Percentiles rank a stretch among this genome's conserved stretches.
phyloP scores from a whole-genome alignment of 2,888 invertebrate species.

The Harpalus rufipes region DNA sequence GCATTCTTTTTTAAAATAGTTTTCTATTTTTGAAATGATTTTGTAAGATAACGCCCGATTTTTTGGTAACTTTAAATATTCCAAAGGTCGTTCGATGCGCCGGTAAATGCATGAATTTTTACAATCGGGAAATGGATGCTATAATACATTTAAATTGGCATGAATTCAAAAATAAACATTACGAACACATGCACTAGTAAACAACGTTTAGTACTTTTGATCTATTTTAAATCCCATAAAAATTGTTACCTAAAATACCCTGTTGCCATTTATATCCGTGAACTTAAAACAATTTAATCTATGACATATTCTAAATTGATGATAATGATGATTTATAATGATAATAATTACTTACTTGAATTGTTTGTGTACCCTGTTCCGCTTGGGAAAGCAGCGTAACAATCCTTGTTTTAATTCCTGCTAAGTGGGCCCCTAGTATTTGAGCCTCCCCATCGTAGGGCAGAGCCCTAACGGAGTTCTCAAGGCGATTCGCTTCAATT shows the following conservation, averaged over 20 bases:
- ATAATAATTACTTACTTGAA: slow-evolving; percentile 75
- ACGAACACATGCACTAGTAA: slow-evolving; percentile 26
- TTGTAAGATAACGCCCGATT: too few relatives aligned
- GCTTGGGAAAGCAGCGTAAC: slow-evolving; percentile 84
- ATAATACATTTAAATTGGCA: slow-evolving; percentile 51
- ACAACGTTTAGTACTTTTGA: slow-evolving; percentile 50
- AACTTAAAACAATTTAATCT: slow-evolving; percentile 32
- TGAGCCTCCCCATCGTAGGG: slow-evolving; percentile 84
- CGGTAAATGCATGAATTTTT: neutral
- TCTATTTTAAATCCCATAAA: slow-evolving; percentile 62
- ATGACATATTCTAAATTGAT: neutral
- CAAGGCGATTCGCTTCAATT: slow-evolving; percentile 82
- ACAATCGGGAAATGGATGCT: slow-evolving; percentile 10
- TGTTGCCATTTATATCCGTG: slow-evolving; percentile 61
- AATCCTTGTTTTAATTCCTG: slow-evolving; percentile 83
- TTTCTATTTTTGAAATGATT: too few relatives aligned
- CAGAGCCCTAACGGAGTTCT: slow-evolving; percentile 81
- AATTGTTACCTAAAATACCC: slow-evolving; percentile 73
- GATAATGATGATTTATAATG: slow-evolving; percentile 46
- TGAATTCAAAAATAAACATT: slow-evolving; percentile 34
- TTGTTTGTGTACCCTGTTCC: slow-evolving; percentile 81
- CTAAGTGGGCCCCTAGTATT: slow-evolving; percentile 79
- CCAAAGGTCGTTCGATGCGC: neutral
- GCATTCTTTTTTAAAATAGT: too few relatives aligned
- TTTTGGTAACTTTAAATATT: too few relatives aligned